Percentiles rank a stretch among this genome's conserved stretches.
phyloP scores from a whole-genome alignment of 2,888 invertebrate species.

The Oscheius sp. region DNA sequence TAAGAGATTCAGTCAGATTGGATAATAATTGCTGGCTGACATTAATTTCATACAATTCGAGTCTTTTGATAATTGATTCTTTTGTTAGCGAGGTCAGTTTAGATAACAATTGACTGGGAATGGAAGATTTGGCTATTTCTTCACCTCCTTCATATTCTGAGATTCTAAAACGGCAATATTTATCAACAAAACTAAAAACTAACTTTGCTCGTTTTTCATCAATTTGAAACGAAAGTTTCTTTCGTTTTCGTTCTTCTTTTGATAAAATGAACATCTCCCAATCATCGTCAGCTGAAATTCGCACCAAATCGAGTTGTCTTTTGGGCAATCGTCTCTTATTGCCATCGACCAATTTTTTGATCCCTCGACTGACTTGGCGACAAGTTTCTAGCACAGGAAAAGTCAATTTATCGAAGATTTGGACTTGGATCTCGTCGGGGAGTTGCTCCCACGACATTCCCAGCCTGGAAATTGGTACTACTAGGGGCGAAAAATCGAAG shows the following conservation, averaged over 20 bases:
- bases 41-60: background rate
- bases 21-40: background rate
- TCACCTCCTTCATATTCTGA: background rate
- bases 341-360: background rate
- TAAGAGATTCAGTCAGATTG: background rate
- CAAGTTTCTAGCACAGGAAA: background rate
- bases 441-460: conserved; percentile 3
- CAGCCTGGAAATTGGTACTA: no score
- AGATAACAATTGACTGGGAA: background rate
- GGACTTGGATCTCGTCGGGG: background rate
- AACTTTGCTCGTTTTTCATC: background rate
- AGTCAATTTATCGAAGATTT: background rate
- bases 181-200: background rate
- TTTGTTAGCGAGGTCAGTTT: background rate
- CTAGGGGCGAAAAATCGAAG: no score
- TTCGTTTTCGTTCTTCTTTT: conserved; percentile 2
- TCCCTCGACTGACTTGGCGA: background rate
- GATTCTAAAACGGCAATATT: background rate
- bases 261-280: background rate
- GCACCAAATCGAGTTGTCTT: background rate
- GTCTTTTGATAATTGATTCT: background rate
- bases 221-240: background rate
- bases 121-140: background rate
- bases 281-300: background rate
- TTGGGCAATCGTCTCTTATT: background rate